These are phyloP conservation scores for Hycleus phaleratus DNA, from an alignment of 1,140 invertebrate species.

Conservation along the genomic window DNA sequence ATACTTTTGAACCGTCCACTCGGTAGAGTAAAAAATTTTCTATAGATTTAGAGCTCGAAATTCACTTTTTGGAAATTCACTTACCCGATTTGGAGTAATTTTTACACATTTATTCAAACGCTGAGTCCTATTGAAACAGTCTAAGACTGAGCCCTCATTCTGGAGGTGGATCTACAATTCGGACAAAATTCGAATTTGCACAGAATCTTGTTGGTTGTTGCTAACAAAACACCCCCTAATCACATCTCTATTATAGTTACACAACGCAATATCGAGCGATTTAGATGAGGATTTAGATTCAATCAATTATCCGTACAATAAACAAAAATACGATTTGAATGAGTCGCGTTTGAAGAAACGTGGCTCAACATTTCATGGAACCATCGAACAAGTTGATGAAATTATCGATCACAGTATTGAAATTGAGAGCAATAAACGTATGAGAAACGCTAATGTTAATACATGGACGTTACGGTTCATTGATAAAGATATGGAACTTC, in stretches of 20 bases:
- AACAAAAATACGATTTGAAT: conserved; percentile 29
- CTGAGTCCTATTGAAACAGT: too few species aligned
- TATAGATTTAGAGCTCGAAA: too few species aligned
- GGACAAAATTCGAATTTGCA: too few species aligned
- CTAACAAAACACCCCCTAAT: too few species aligned
- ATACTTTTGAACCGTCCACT: too few species aligned
- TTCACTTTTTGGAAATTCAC: too few species aligned
- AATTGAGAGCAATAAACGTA: conserved; percentile 86
- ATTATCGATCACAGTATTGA: conserved; percentile 86
- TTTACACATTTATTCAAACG: too few species aligned
- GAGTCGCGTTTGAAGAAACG: conserved; percentile 16
- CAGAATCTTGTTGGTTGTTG: too few species aligned
- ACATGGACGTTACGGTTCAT: conserved; percentile 81
- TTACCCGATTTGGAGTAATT: too few species aligned
- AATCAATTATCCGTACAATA: conserved; percentile 23
- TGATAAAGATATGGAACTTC: conserved; percentile 57
- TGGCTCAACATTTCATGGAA: conserved; percentile 19
- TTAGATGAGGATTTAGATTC: conserved; percentile 36
- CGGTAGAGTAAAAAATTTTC: too few species aligned
- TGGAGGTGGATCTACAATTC: too few species aligned
- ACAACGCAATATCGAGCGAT: conserved; percentile 29
- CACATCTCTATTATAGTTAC: conserved; percentile 24
- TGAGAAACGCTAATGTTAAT: conserved; percentile 80
- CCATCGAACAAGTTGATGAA: conserved; percentile 69
- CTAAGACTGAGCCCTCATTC: too few species aligned